Conservation (phyloP, 2,888 invertebrate genomes). For the Diadromus collaris region DNA sequence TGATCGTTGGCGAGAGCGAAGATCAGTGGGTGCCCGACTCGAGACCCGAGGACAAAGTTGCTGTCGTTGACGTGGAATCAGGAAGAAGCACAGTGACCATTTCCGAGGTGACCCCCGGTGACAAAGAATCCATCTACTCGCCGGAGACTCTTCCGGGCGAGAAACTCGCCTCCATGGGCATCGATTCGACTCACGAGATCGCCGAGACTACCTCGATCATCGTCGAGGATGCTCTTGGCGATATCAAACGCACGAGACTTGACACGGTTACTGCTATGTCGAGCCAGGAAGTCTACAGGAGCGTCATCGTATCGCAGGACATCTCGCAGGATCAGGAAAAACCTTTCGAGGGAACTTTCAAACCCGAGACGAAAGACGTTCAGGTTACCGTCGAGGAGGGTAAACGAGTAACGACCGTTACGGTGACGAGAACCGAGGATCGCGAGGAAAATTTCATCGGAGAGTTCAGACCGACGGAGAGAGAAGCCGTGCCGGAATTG, state of each 20-base stretch:
- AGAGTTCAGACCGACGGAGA: constrained; percentile 69
- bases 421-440: constrained; percentile 81
- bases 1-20: constrained; percentile 82
- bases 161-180: constrained; percentile 66
- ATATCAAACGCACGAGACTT: constrained; percentile 63
- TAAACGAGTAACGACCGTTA: constrained; percentile 79
- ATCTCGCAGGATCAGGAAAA: constrained; percentile 76
- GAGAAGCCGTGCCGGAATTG: constrained; percentile 63
- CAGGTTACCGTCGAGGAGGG: constrained; percentile 79
- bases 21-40: constrained; percentile 74
- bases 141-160: constrained; percentile 68
- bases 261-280: constrained; percentile 65
- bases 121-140: constrained; percentile 79
- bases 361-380: constrained; percentile 78
- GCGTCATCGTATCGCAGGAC: constrained; percentile 74
- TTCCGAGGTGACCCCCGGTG: constrained; percentile 80
- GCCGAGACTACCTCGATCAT: constrained; percentile 79
- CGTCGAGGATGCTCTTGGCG: constrained; percentile 72
- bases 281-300: constrained; percentile 69
- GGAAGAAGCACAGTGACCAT: constrained; percentile 80
- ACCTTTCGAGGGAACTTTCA: constrained; percentile 77
- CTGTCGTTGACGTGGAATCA: constrained; percentile 81
- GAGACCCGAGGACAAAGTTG: constrained; percentile 77
- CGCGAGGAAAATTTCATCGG: constrained; percentile 78
- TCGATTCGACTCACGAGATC: constrained; percentile 75